A percentile compares a stretch with the other conserved stretches of the same genome.
These are phyloP conservation scores for Ditylenchus weischeri DNA, from an alignment of 2,888 invertebrate genomes.

Conservation along the genomic window DNA sequence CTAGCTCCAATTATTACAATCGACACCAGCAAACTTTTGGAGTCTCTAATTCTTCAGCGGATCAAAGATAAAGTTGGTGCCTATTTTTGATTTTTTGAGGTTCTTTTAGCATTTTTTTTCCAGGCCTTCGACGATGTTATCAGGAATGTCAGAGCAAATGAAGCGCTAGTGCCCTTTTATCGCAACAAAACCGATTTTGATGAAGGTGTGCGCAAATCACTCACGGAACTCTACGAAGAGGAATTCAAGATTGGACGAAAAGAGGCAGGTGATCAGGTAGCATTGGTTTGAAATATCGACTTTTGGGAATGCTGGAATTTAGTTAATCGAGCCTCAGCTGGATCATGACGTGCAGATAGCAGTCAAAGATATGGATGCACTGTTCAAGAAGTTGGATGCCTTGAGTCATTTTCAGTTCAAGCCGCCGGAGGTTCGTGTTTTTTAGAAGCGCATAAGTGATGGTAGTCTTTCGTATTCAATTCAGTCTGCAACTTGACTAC, in stretches of 20 bases:
- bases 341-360: constrained; percentile 78
- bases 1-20: constrained; percentile 84
- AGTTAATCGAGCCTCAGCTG: constrained; percentile 60
- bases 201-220: background rate
- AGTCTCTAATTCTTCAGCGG: constrained; percentile 81
- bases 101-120: constrained; percentile 26
- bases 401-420: no score
- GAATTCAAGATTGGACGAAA: background rate
- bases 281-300: background rate
- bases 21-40: constrained; percentile 78
- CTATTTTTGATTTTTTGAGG: background rate
- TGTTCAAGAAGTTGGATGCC: constrained; percentile 84
- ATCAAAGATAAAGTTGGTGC: constrained; percentile 73
- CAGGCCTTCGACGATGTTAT: constrained; percentile 89
- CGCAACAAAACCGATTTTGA: background rate
- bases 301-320: constrained; percentile 62
- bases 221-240: background rate
- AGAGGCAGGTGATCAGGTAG: background rate
- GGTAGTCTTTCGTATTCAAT: no score
- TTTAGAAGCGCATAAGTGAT: no score
- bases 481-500: no score
- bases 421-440: no score
- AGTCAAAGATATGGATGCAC: constrained; percentile 69
- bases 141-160: constrained; percentile 78
- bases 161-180: constrained; percentile 66